These are phyloP conservation scores for Malurus leucopterus DNA, from an alignment of 2,797 vertebrate species.

Conservation along the genomic window DNA sequence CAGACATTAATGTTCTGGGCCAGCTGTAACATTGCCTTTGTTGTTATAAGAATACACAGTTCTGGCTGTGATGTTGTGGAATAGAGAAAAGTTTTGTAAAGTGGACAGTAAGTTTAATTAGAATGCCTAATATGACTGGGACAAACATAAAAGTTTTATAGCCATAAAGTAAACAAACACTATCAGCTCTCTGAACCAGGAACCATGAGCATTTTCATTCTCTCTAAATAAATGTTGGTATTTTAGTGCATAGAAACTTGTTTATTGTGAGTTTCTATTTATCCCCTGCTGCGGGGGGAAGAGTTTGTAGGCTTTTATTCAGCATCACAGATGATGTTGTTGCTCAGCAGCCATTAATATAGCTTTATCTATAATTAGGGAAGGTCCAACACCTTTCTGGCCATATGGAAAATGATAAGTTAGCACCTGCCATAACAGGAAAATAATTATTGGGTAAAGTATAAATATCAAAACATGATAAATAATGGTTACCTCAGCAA, in stretches of 20 bases:
- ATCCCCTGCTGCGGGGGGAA: not conserved
- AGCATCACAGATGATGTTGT: slow-evolving; percentile 12
- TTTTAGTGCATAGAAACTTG: not conserved
- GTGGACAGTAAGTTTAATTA: not conserved
- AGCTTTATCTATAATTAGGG: slow-evolving; percentile 35
- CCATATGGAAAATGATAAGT: slow-evolving; percentile 46
- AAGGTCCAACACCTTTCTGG: slow-evolving; percentile 27
- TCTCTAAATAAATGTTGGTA: not conserved
- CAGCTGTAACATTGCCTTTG: not conserved
- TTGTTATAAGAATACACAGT: not conserved
- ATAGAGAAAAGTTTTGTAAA: not conserved
- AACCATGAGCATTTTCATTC: not conserved
- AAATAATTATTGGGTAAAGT: slow-evolving; percentile 20
- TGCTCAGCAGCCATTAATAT: slow-evolving; percentile 39
- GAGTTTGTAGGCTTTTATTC: not conserved
- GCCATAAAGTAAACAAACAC: not conserved
- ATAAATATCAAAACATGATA: slow-evolving; percentile 39
- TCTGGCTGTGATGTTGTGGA: not conserved
- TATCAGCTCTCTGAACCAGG: not conserved
- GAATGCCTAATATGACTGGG: not conserved
- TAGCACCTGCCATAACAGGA: slow-evolving; percentile 12
- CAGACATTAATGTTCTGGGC: not conserved
- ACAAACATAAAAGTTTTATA: not conserved
- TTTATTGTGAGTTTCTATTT: not conserved
- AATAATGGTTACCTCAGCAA: slow-evolving; percentile 24